Base-by-base conservation (phyloP, 1,140 invertebrate genomes). In the Heterodera schachtii region DNA sequence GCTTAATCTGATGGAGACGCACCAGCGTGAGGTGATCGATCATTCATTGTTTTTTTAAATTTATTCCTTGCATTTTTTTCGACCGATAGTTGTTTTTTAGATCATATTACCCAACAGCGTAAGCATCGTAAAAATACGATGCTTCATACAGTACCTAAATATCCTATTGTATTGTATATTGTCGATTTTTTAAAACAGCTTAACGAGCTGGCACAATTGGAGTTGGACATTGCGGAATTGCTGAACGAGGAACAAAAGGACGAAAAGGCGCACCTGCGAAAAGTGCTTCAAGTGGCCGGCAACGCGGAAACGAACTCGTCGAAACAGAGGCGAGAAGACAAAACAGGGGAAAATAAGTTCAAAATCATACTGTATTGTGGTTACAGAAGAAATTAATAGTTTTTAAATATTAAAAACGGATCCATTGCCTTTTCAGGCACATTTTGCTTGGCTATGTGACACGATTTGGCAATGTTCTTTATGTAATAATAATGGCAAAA, bases 151-250 rank as follows among this genome's bases (percentile, higher is more conserved):
- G n/a, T n/a, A n/a, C n/a, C n/a, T n/a, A n/a, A n/a, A n/a, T n/a
- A n/a, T n/a, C n/a, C n/a, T n/a, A n/a, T n/a, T n/a, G n/a, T n/a
- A n/a, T n/a, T n/a, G n/a, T n/a, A n/a, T n/a, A n/a, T n/a, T n/a
- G n/a, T n/a, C n/a, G n/a, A n/a, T n/a, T n/a, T n/a, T n/a, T n/a
- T n/a, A n/a, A n/a, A 11, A 75, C 19, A 78, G 76, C 69, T 78
- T 43, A 21, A 66, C 47, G 64, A 78, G 13, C n/a, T 78, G 21
- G 66, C 76, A 13, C 57, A 69, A 52, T 44, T 78, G 66, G 76
- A 78, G 46, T 67, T 78, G 66, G 76, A 78, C 8, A 41, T 21
- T 3, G 60, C 76, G 21, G 76, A 78, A 67, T 78, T 78, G 47
- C 47, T 78, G 66, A 21, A n/a, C 31, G 76, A 78, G 5, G 44